phyloP scores from a whole-genome alignment of 2,888 invertebrate genomes.

The Seira ritae region DNA sequence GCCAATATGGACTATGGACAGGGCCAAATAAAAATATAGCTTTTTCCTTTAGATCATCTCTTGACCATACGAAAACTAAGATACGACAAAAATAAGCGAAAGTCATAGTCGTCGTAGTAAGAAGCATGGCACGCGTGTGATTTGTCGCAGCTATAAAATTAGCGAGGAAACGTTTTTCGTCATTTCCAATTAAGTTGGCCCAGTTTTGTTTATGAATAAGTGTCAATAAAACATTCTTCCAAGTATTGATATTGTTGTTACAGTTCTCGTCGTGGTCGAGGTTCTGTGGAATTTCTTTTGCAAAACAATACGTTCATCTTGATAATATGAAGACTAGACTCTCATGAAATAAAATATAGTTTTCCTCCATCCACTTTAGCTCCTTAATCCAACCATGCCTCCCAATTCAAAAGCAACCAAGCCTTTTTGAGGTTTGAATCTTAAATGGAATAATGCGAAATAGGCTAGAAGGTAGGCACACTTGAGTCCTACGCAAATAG shows the following conservation, averaged over 20 bases:
- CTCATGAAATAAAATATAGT: not conserved
- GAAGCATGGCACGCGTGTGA: not conserved
- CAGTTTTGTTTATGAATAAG: constrained; percentile 2
- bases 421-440: not conserved
- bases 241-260: not conserved
- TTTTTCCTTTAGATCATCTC: no score
- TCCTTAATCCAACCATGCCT: no score
- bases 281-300: not conserved
- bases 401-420: not conserved
- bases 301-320: not conserved
- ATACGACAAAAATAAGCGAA: no score
- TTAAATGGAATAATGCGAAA: constrained; percentile 8
- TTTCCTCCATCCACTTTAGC: no score
- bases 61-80: no score
- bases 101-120: not conserved
- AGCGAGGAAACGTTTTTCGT: constrained; percentile 5
- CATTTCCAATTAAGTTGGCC: constrained; percentile 16
- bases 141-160: constrained; percentile 7
- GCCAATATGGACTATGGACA: no score
- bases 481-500: not conserved
- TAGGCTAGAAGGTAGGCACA: constrained; percentile 5
- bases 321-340: no score
- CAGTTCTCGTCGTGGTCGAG: not conserved
- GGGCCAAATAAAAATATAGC: no score
- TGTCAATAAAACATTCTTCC: not conserved